These are phyloP conservation scores for Ctenosaura bakeri DNA, from an alignment of 2,797 vertebrate genomes.

Conservation along the genomic window DNA sequence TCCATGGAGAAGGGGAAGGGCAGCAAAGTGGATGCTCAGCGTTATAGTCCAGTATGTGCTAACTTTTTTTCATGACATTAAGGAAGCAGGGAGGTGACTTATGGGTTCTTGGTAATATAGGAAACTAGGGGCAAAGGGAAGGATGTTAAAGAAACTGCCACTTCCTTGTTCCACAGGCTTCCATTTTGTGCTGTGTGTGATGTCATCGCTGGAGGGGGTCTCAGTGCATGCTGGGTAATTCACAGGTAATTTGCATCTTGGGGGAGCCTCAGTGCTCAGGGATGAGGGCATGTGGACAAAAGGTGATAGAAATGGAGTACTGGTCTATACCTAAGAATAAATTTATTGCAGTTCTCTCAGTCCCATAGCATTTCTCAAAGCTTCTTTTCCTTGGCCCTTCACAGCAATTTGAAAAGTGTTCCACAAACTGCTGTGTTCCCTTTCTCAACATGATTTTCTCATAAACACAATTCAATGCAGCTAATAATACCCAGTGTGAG, in stretches of 20 bases:
- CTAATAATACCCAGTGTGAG: not conserved
- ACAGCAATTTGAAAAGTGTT: not conserved
- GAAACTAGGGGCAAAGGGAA: constrained; percentile 38
- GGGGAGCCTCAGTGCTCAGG: not conserved
- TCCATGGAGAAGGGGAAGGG: constrained; percentile 70
- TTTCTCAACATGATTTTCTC: not conserved
- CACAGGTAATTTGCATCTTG: constrained; percentile 53
- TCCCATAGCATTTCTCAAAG: not conserved
- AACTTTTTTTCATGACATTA: constrained; percentile 42
- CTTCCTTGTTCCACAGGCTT: constrained; percentile 74
- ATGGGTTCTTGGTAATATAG: constrained; percentile 24
- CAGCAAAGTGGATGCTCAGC: constrained; percentile 71
- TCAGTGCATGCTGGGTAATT: constrained; percentile 47
- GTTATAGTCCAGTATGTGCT: constrained; percentile 73
- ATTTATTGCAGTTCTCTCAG: not conserved
- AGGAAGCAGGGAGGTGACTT: constrained; percentile 38
- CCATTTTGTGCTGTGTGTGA: constrained; percentile 75
- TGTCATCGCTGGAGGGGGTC: constrained; percentile 60
- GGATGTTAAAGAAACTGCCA: constrained; percentile 62
- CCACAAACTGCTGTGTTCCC: not conserved
- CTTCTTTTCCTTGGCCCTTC: not conserved
- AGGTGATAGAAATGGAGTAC: not conserved
- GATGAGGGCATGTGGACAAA: constrained; percentile 19
- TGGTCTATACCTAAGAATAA: too few species aligned
- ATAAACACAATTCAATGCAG: not conserved